phyloP scores from a whole-genome alignment of 2,888 invertebrate species.

The Hyposoter didymator region DNA sequence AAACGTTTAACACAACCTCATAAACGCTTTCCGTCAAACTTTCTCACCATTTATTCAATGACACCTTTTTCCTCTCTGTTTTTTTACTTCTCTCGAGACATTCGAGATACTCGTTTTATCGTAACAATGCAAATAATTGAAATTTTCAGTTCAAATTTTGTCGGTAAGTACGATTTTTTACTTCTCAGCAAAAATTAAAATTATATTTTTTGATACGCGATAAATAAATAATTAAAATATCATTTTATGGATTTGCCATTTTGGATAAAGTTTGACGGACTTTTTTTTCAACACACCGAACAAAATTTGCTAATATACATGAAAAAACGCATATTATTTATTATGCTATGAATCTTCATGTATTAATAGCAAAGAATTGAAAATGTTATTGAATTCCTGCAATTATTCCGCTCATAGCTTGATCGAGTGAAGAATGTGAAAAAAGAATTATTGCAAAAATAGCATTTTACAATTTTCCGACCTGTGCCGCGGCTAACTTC shows the following conservation, averaged over 20 bases:
- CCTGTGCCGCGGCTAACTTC: neutral
- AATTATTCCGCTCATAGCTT: neutral
- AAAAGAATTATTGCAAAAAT: neutral
- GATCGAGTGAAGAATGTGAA: neutral
- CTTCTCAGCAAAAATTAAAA: neutral
- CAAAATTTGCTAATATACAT: neutral
- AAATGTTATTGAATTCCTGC: neutral
- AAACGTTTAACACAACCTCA: conserved; percentile 23
- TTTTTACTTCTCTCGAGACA: neutral
- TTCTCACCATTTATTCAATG: neutral
- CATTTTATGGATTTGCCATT: neutral
- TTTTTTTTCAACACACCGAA: too few relatives aligned
- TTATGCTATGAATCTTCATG: neutral
- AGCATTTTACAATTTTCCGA: neutral
- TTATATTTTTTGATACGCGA: neutral
- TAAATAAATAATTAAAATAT: neutral
- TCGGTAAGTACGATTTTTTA: conserved; percentile 10
- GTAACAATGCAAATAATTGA: neutral
- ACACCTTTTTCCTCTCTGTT: neutral
- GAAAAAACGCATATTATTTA: neutral
- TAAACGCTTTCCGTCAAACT: conserved; percentile 4
- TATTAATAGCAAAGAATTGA: neutral
- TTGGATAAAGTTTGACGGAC: conserved; percentile 5
- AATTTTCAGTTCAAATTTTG: neutral
- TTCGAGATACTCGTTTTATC: neutral